Evolutionary conservation across 2,888 invertebrate species (phyloP), one percentile per base, ranked within the genome.

Genomic region (Aromia moschata): DNA sequence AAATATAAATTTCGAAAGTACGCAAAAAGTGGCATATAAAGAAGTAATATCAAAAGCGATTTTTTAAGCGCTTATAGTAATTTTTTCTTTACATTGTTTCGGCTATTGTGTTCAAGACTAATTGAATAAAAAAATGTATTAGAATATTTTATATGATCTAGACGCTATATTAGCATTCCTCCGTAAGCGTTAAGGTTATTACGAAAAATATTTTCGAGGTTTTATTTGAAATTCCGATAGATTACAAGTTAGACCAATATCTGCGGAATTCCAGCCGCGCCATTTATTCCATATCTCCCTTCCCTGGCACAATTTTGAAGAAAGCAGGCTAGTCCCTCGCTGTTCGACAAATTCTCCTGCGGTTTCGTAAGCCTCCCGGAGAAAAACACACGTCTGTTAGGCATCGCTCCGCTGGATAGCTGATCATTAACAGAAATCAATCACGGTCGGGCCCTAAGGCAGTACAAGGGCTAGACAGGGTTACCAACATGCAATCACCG

Each of bases 341-440:
- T 17, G 20, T 37, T 40, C 40, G 31, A 45, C 45, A 30, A 31
- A 45, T 31, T 45, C 45, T 15, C 45, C 14, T 45, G 45, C 45
- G 45, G 45, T 45, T 45, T 45, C 16, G 31, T 25, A 45, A 45
- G 45, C 31, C 31, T 45, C 31, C 45, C 45, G 14, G 31, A 14
- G 49, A 49, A 49, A 49, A 49, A 49, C 49, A 49, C 49, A 49
- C 49, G 49, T 49, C 49, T 49, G 45, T 56, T 51, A 44, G 20
- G 44, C 46, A 46, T 41, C 47, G 49, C 49, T 43, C 30, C 40
- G 33, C 46, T 55, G 47, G 49, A 60, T 18, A 47, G 45, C 46
- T 46, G 59, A 60, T 63, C 62, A 60, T 63, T 60, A 63, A 52
- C 60, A 63, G 58, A 58, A 63, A 63, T 63, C 63, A 63, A 63